Evolutionary conservation across 2,113 vertebrate species (phyloP), one percentile per base, ranked within the genome.

Genomic region (Phalacrocorax aristotelis): DNA sequence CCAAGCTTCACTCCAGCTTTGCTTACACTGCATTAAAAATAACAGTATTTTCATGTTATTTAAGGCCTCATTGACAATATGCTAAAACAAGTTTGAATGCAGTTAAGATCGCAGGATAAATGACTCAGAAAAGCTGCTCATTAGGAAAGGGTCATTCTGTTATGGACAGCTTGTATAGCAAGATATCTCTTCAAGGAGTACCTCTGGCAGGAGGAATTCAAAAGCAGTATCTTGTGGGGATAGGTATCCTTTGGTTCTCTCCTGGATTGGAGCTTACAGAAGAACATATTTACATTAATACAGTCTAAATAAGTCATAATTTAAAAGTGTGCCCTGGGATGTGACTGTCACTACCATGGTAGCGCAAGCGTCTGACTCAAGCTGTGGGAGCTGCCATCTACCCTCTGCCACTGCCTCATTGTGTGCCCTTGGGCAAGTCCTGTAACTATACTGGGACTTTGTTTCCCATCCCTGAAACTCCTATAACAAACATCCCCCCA

Each of bases 281-380:
- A 75, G 48, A 83, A n/a, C 2, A 4, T 27, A 6, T 40, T 88
- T 62, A 38, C 11, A 23, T 78, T 81, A 13, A 34, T 38, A 15
- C 11, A 60, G 18, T 17, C 52, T 46, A 51, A 74, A 55, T 42
- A 75, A 2, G 0, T 40, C 5, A 4, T 65, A 40, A 61, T 70
- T 82, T 42, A 48, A 49, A 60, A n/a, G 44, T 7, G 6, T 64
- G 57, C 12, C 19, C 30, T 42, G n/a, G 27, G n/a, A 60, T 90
- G 32, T 68, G 65, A 44, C 13, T 69, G 25, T 46, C 30, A 10
- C 34, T 52, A 21, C 40, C 13, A 7, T 8, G 74, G 40, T 72
- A 86, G 58, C 1, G 0, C 2, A 9, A 71, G 57, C 0, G 0
- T 36, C 66, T 76, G 79, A 13, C 51, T 91, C 0, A 0, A 70